phyloP scores from a whole-genome alignment of 1,140 invertebrate species.

The Eufriesea mexicana region DNA sequence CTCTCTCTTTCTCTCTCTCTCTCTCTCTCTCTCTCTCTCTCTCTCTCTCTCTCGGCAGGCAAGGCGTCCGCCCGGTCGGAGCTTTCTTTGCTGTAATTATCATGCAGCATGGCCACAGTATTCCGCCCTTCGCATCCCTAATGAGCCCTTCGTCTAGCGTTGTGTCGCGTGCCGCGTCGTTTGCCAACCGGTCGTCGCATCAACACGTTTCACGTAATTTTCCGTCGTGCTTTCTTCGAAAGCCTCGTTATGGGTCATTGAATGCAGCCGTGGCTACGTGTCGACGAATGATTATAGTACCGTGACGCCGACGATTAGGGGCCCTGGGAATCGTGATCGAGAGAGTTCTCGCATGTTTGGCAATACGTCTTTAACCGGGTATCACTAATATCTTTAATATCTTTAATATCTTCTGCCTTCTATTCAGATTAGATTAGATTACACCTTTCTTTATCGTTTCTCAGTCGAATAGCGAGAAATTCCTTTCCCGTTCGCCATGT shows the following conservation, averaged over 20 bases:
- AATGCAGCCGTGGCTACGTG: conserved; percentile 47
- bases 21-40: conserved; percentile 24
- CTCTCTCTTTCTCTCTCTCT: conserved; percentile 33
- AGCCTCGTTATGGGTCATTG: conserved; percentile 59
- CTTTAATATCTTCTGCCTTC: no score
- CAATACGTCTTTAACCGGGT: neutral
- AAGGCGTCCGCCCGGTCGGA: conserved; percentile 47
- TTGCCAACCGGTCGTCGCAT: conserved; percentile 49
- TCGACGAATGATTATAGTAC: conserved; percentile 36
- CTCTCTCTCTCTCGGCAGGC: conserved; percentile 22
- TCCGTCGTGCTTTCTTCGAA: conserved; percentile 53
- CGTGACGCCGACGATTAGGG: conserved; percentile 32
- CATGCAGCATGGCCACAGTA: conserved; percentile 74
- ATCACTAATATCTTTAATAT: no score
- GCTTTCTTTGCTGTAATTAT: conserved; percentile 75
- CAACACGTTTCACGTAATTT: conserved; percentile 55
- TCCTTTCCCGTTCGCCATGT: no score
- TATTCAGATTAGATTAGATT: no score
- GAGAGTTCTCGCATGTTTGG: neutral
- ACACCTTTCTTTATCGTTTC: no score
- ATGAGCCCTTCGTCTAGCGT: conserved; percentile 70
- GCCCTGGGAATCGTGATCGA: conserved; percentile 13
- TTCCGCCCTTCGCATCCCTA: conserved; percentile 76
- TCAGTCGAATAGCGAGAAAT: no score
- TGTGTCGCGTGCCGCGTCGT: conserved; percentile 78